These are phyloP conservation scores for Phalanger gymnotis DNA, from an alignment of 2,797 vertebrate genomes.

Conservation along the genomic window DNA sequence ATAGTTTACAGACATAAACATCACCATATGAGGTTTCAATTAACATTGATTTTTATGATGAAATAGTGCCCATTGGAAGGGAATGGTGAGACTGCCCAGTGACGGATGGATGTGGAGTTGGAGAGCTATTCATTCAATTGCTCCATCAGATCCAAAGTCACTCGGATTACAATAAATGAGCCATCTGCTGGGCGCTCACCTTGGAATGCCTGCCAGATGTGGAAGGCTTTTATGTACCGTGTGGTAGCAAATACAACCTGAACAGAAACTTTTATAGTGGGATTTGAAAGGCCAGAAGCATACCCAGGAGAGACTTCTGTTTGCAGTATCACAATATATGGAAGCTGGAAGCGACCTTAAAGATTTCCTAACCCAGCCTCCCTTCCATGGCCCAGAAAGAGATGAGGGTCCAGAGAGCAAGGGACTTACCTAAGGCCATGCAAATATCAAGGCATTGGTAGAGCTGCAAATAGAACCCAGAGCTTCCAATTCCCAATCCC, in stretches of 20 bases:
- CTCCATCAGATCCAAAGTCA: constrained; percentile 87
- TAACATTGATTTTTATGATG: constrained; percentile 84
- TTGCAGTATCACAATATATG: not conserved
- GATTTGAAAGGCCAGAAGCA: constrained; percentile 72
- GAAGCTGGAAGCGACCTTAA: not conserved
- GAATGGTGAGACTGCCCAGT: constrained; percentile 80
- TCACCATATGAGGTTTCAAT: constrained; percentile 85
- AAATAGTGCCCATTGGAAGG: constrained; percentile 80
- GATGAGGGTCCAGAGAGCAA: not conserved
- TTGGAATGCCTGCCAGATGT: constrained; percentile 89
- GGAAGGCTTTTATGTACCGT: constrained; percentile 83
- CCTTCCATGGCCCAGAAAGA: not conserved
- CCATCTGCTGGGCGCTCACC: constrained; percentile 89
- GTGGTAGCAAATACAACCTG: constrained; percentile 81
- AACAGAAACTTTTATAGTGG: constrained; percentile 77
- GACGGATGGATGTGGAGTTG: constrained; percentile 80
- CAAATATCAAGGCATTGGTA: no score
- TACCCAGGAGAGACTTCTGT: constrained; percentile 52
- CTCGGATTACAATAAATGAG: constrained; percentile 88
- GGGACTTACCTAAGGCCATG: not conserved
- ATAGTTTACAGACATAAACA: constrained; percentile 82
- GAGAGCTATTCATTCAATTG: constrained; percentile 85
- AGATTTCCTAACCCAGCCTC: not conserved
- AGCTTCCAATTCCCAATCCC: no score
- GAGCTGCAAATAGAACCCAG: no score